phyloP scores from a whole-genome alignment of 2,888 invertebrate species.

The Andrena fulva region DNA sequence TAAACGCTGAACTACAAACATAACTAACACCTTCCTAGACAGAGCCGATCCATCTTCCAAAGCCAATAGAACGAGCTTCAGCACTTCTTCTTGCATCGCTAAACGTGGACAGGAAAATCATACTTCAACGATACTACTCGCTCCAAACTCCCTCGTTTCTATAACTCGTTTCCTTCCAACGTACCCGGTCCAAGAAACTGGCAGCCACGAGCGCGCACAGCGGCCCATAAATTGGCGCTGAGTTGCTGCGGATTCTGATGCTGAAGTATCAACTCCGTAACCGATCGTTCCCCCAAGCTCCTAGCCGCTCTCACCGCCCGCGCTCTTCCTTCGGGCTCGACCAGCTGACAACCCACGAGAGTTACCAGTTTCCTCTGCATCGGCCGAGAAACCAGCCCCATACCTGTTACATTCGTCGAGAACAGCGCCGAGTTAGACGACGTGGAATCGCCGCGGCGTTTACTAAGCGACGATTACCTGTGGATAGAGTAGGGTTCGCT shows the following conservation, averaged over 20 bases:
- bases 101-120: constrained; percentile 19
- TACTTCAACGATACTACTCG: not conserved
- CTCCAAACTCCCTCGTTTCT: not conserved
- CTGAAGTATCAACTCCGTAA: constrained; percentile 96
- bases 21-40: constrained; percentile 97
- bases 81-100: constrained; percentile 99
- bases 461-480: constrained; percentile 70
- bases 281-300: constrained; percentile 97
- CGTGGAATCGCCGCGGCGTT: too few species aligned
- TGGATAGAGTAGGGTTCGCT: constrained; percentile 76
- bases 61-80: constrained; percentile 96
- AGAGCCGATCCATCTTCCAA: constrained; percentile 97
- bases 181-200: constrained; percentile 97
- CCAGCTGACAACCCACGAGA: constrained; percentile 95
- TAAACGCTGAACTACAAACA: constrained; percentile 99
- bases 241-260: constrained; percentile 98
- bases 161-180: not conserved
- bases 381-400: constrained; percentile 90
- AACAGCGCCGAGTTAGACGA: not conserved
- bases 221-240: constrained; percentile 97
- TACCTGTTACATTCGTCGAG: constrained; percentile 58
- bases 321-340: constrained; percentile 94
- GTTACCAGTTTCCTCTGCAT: constrained; percentile 98
- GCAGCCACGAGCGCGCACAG: constrained; percentile 97
- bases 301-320: constrained; percentile 93